Base-by-base conservation (phyloP, 2,888 invertebrate species). In the Sepiola atlantica region DNA sequence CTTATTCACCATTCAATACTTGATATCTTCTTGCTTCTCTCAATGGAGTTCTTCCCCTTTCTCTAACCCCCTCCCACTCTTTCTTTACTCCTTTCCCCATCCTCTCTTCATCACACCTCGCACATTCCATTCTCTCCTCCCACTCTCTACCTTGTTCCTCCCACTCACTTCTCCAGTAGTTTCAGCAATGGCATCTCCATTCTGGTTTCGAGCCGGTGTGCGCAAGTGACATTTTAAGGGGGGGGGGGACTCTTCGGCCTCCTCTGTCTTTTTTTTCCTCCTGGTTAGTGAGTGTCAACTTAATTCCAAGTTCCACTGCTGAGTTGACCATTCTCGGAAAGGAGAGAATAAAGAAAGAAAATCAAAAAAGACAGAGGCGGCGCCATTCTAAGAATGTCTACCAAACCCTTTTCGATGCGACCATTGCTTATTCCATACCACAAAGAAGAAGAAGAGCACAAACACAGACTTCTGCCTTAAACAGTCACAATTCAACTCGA, bases 81-180 rank as follows among this genome's bases (percentile, higher is more conserved):
- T 4, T 57, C 16, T 57, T 21, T 20, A 57, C 21, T 24, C 77
- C 18, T 77, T 77, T 32, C 18, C 21, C 21, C 16, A n/a, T n/a
- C n/a, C 16, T 77, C n/a, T 77, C 77, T 77, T 77, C 18, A 77
- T 77, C n/a, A 77, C 77, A 77, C 16, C 32, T 77, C 77, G 18
- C 77, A 77, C 32, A 45, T 45, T 45, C 45, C 45, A 45, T 77
- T 32, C 77, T 77, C 16, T 32, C 77, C 32, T 32, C 77, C 77
- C 16, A 4, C 28, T 6, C 16, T 16, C n/a, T n/a, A n/a, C 77
- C 12, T 14, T 32, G 2, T 18, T n/a, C n/a, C 77, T 77, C 77
- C 77, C n/a, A 77, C 77, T 77, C 77, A 77, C n/a, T 77, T 77
- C 77, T 77, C 77, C 77, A 77, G 77, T n/a, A 77, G 77, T 77